phyloP scores from a whole-genome alignment of 64 coral and sea anemone species.

The Catalaphyllia jardinei region DNA sequence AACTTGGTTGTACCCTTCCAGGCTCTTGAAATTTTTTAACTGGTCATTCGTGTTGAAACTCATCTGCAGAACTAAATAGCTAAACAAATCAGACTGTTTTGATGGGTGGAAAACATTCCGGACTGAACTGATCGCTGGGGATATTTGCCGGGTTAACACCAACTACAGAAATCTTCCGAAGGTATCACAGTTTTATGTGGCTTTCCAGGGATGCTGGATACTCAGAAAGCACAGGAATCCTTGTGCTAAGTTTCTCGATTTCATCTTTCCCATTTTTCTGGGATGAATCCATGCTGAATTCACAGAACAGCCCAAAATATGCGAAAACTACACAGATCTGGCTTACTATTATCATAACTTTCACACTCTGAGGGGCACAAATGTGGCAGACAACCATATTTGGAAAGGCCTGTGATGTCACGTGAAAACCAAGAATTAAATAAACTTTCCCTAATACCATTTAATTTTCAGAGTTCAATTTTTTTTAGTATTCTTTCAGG shows the following conservation, averaged over 20 bases:
- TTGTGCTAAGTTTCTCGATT: conserved; percentile 16
- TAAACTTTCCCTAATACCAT: too few relatives aligned
- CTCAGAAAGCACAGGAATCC: conserved; percentile 53
- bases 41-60: conserved; percentile 71
- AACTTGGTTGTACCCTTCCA: conserved; percentile 62
- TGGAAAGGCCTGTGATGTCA: conserved; percentile 42
- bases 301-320: conserved; percentile 3
- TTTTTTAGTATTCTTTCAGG: too few relatives aligned
- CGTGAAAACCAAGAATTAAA: conserved; percentile 13
- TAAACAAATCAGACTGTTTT: conserved; percentile 47
- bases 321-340: conserved; percentile 27
- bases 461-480: too few relatives aligned
- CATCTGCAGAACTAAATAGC: conserved; percentile 49
- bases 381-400: conserved; percentile 58
- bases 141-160: conserved; percentile 24
- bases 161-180: conserved; percentile 57
- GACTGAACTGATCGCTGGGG: conserved; percentile 22
- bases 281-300: conserved; percentile 33
- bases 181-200: conserved; percentile 52
- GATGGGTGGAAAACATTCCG: conserved; percentile 48
- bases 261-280: conserved; percentile 41
- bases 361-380: conserved; percentile 58
- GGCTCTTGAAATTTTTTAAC: conserved; percentile 64
- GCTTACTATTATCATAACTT: conserved; percentile 25
- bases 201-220: conserved; percentile 45